A percentile compares a stretch with the other conserved stretches of the same genome.
Conservation (phyloP, 64 coral and sea anemone genomes). For the Montipora efflorescens region DNA sequence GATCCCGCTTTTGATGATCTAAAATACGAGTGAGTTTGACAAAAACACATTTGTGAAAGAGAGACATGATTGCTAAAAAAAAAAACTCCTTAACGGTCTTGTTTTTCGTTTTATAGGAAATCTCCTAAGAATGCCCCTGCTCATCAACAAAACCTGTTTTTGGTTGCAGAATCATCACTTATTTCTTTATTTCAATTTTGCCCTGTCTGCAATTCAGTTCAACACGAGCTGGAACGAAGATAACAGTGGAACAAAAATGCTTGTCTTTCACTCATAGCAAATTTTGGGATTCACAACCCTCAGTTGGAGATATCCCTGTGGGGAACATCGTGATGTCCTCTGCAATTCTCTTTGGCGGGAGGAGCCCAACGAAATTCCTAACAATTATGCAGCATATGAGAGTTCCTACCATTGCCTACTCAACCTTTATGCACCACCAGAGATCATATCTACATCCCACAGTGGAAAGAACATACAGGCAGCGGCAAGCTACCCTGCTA, state of each 20-base stretch:
- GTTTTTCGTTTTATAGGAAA: neutral
- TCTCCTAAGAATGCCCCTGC: neutral
- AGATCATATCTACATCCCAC: constrained; percentile 33
- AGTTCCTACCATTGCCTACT: constrained; percentile 24
- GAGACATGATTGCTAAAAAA: too few species aligned
- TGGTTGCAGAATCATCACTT: constrained; percentile 38
- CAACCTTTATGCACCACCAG: constrained; percentile 47
- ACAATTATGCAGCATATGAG: constrained; percentile 53
- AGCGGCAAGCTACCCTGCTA: constrained; percentile 4
- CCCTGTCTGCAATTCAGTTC: neutral
- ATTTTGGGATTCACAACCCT: constrained; percentile 29
- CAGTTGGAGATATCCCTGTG: constrained; percentile 29
- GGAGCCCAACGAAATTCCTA: constrained; percentile 34
- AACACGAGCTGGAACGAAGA: neutral
- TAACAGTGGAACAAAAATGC: constrained; percentile 14
- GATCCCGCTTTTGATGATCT: too few species aligned
- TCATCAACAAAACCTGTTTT: constrained; percentile 25
- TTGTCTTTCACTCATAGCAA: neutral
- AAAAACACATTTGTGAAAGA: too few species aligned
- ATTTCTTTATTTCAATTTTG: constrained; percentile 14
- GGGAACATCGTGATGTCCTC: constrained; percentile 31
- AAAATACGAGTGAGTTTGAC: too few species aligned
- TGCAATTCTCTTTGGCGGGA: constrained; percentile 35
- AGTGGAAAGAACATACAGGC: constrained; percentile 11
- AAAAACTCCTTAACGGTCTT: neutral